phyloP scores from a whole-genome alignment of 2,888 invertebrate species.

The Colletes collaris region DNA sequence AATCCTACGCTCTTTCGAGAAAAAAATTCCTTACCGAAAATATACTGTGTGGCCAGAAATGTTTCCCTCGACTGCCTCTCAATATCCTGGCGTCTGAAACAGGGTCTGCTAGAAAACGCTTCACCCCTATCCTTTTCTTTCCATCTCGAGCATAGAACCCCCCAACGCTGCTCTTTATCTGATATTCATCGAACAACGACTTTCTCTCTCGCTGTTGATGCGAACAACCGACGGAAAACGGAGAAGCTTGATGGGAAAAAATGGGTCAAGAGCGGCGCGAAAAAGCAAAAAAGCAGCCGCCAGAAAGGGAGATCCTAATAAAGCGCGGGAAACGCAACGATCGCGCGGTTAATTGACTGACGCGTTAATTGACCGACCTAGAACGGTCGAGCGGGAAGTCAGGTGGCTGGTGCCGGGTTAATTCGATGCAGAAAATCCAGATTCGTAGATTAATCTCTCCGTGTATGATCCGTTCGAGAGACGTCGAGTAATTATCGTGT shows the following conservation, averaged over 20 bases:
- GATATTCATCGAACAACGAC: too few species aligned
- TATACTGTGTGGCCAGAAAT: too few species aligned
- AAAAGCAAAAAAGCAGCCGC: neutral
- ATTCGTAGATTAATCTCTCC: conserved; percentile 31
- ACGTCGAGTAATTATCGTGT: conserved; percentile 23
- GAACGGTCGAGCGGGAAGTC: conserved; percentile 1
- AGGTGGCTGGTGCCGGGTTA: conserved; percentile 5
- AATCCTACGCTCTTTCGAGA: too few species aligned
- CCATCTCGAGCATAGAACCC: too few species aligned
- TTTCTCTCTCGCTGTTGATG: neutral
- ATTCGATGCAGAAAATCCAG: conserved; percentile 31
- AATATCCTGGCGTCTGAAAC: too few species aligned
- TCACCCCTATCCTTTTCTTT: too few species aligned
- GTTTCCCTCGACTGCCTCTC: too few species aligned
- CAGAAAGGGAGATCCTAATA: conserved; percentile 20
- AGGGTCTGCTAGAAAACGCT: too few species aligned
- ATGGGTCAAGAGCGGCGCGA: conserved; percentile 28
- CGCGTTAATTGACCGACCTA: conserved; percentile 43
- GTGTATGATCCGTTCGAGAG: conserved; percentile 1
- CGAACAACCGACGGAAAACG: neutral
- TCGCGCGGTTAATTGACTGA: conserved; percentile 39
- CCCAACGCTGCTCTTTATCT: too few species aligned
- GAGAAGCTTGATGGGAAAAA: neutral
- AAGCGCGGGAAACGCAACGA: conserved; percentile 2
- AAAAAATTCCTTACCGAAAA: too few species aligned